Evolutionary conservation across 1,140 invertebrate genomes (phyloP).

Genomic region (Neomicropteryx cornuta): DNA sequence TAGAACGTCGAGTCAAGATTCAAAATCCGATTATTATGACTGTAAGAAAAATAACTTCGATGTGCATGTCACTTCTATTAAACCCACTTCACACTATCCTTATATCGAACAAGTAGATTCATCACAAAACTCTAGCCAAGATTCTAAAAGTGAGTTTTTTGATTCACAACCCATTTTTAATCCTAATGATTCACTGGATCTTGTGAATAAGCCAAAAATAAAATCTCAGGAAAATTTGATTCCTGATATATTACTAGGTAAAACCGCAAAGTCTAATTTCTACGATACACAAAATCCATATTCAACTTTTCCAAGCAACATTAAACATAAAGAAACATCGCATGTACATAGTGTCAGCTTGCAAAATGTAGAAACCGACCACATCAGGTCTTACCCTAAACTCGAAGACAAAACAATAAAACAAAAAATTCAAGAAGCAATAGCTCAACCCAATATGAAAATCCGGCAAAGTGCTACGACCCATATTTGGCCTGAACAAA

Average conservation of each 20-base stretch:
- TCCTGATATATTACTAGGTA: conserved; percentile 34
- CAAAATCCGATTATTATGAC: conserved; percentile 44
- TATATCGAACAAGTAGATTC: conserved; percentile 35
- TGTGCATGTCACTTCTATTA: conserved; percentile 21
- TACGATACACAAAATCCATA: conserved; percentile 52
- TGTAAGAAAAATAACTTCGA: conserved; percentile 36
- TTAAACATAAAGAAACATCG: conserved; percentile 42
- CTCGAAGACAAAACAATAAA: conserved; percentile 29
- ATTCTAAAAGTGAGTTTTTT: conserved; percentile 52
- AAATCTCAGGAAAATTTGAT: conserved; percentile 47
- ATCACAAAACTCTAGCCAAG: conserved; percentile 50
- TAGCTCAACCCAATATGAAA: not conserved
- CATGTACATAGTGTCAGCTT: conserved; percentile 52
- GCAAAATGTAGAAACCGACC: conserved; percentile 55
- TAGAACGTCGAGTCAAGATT: conserved; percentile 53
- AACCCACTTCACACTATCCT: conserved; percentile 27
- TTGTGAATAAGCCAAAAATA: conserved; percentile 26
- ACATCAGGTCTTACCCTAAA: conserved; percentile 30
- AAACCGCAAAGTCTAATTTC: conserved; percentile 44
- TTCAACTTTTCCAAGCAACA: conserved; percentile 47
- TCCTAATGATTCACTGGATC: conserved; percentile 30
- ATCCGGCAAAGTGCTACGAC: conserved; percentile 23
- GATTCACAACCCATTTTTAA: conserved; percentile 40
- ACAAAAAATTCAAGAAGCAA: conserved; percentile 25
- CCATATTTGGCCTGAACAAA: conserved; percentile 46